Evolutionary conservation across 2,797 vertebrate species (phyloP), one percentile per base, ranked within the genome.

Genomic region (Nasua narica): DNA sequence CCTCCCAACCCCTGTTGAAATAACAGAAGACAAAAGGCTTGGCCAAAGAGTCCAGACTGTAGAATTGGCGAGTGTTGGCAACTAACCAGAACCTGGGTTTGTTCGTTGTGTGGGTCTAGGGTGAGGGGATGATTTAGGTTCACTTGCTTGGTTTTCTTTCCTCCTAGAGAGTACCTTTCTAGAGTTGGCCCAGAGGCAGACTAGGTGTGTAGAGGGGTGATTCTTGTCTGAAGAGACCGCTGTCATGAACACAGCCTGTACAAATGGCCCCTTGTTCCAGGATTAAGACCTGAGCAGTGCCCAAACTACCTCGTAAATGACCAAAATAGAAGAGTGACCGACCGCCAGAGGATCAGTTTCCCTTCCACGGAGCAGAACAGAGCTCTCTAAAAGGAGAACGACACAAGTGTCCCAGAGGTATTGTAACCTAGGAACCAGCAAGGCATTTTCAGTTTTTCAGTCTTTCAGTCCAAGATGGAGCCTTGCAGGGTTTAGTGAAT

Each of bases 61-160:
- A 70, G 37, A 90, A 90, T 92, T 54, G 90, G 46, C 29, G 67
- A 29, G 9, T 94, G 18, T 65, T 92, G 82, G 23, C 77, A 79
- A 84, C 6, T 62, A 70, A n/a, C 65, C 82, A 83, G 56, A 72
- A 70, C 14, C 37, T 72, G 25, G 21, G 35, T 74, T 37, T 60
- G 9, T 65, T 50, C 11, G 7, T 56, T 92, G 40, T 43, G 23
- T 74, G 50, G n/a, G 18, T 87, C 21, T 67, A 60, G n/a, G 7
- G 5, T 11, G 16, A 93, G 29, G 35, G 58, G 46, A 15, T 72
- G 18, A 58, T 70, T 85, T 58, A 27, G 9, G 19, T 65, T 96
- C 35, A 70, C 9, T 70, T 18, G 9, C 27, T 79, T 88, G 10
- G 21, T 87, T 95, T 97, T 88, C 78, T 94, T 94, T 88, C 65